Evolutionary conservation across 2,888 invertebrate genomes (phyloP).

Genomic region (Dynastes tityus): DNA sequence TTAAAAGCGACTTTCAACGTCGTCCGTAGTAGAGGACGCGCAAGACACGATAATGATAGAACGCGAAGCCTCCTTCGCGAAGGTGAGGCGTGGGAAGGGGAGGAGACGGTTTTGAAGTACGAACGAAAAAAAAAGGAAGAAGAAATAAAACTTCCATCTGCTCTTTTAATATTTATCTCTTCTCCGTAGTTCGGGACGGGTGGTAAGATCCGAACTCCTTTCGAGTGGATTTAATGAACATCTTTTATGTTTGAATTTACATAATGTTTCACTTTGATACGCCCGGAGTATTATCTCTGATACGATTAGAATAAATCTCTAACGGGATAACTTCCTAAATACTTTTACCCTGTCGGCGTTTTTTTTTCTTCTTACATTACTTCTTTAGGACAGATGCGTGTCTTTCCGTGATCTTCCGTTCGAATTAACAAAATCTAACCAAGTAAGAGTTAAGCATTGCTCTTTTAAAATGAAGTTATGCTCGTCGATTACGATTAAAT

Average conservation of each 20-base stretch:
- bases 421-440: not conserved
- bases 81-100: not conserved
- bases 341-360: constrained; percentile 5
- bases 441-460: not conserved
- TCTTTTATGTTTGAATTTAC: constrained; percentile 66
- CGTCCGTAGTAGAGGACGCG: not conserved
- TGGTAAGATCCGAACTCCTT: constrained; percentile 60
- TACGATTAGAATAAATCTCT: constrained; percentile 47
- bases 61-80: not conserved
- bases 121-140: constrained; percentile 9
- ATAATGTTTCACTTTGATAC: constrained; percentile 62
- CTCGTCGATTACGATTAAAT: no score
- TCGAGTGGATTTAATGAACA: constrained; percentile 65
- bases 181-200: constrained; percentile 55
- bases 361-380: constrained; percentile 16
- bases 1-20: constrained; percentile 24
- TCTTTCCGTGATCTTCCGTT: not conserved
- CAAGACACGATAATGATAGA: not conserved
- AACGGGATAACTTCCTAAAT: constrained; percentile 35
- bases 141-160: constrained; percentile 59
- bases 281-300: constrained; percentile 31
- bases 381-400: not conserved
- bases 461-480: not conserved
- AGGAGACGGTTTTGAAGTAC: not conserved
- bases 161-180: constrained; percentile 65